Evolutionary conservation across 2,797 vertebrate genomes (phyloP).

Genomic region (Mallotus villosus): DNA sequence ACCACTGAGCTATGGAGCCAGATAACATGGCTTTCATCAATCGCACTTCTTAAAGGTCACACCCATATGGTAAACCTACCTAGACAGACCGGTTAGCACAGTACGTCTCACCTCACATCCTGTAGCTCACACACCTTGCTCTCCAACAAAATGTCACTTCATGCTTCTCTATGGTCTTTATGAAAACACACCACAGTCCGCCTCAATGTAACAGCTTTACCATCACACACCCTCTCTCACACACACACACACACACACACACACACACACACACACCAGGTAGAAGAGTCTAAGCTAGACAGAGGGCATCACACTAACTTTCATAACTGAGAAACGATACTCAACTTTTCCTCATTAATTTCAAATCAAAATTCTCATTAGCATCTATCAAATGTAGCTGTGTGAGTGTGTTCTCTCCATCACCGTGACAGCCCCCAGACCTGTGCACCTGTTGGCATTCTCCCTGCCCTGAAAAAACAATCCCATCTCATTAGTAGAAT

Average conservation of each 20-base stretch:
- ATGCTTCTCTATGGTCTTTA: too few species aligned
- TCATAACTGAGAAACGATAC: constrained; percentile 48
- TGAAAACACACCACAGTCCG: too few species aligned
- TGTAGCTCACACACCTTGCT: constrained; percentile 27
- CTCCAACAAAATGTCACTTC: too few species aligned
- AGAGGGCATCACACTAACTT: constrained; percentile 32
- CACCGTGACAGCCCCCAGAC: constrained; percentile 34
- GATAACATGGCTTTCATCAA: neutral
- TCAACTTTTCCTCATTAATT: constrained; percentile 67
- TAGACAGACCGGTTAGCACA: neutral
- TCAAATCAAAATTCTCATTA: constrained; percentile 65
- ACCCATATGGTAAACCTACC: neutral
- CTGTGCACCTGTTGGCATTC: constrained; percentile 72
- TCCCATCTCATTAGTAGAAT: constrained; percentile 71
- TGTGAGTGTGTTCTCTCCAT: constrained; percentile 19
- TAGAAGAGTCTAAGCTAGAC: neutral
- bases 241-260: neutral
- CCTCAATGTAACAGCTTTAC: too few species aligned
- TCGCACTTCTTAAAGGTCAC: neutral
- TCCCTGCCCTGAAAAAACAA: constrained; percentile 73
- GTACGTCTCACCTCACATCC: too few species aligned
- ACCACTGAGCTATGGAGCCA: constrained; percentile 8
- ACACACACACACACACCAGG: neutral
- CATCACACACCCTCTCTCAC: too few species aligned
- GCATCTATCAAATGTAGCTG: constrained; percentile 60